These are phyloP conservation scores for Naja naja DNA, from an alignment of 2,113 vertebrate species.

Conservation along the genomic window DNA sequence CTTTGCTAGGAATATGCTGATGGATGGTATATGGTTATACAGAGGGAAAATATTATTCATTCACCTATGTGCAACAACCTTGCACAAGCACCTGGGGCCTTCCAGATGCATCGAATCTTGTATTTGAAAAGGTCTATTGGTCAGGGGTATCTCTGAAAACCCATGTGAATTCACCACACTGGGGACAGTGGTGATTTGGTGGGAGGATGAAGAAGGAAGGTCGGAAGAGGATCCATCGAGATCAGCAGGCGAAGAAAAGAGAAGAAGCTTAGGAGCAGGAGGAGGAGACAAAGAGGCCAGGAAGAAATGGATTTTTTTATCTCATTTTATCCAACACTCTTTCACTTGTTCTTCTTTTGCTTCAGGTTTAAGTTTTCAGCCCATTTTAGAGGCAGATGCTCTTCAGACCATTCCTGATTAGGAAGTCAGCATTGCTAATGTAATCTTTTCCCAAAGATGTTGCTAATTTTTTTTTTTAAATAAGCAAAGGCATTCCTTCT, in stretches of 20 bases:
- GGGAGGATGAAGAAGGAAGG: too few relatives aligned
- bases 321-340: background rate
- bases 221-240: too few relatives aligned
- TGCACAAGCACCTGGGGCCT: background rate
- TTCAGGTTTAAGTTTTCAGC: background rate
- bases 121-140: background rate
- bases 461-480: conserved; percentile 17
- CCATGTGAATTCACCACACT: background rate
- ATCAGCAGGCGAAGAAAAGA: too few relatives aligned
- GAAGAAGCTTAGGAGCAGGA: background rate
- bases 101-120: background rate
- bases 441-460: background rate
- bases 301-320: background rate
- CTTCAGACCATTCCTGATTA: background rate
- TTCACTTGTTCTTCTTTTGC: background rate
- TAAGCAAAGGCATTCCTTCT: background rate
- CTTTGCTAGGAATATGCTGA: too few relatives aligned
- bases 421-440: background rate
- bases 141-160: background rate
- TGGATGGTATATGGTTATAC: too few relatives aligned
- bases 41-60: background rate
- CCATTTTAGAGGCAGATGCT: background rate
- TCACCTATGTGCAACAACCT: background rate
- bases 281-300: background rate
- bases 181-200: background rate